phyloP scores from a whole-genome alignment of 2,113 vertebrate species.

The Pycnonotus jocosus region DNA sequence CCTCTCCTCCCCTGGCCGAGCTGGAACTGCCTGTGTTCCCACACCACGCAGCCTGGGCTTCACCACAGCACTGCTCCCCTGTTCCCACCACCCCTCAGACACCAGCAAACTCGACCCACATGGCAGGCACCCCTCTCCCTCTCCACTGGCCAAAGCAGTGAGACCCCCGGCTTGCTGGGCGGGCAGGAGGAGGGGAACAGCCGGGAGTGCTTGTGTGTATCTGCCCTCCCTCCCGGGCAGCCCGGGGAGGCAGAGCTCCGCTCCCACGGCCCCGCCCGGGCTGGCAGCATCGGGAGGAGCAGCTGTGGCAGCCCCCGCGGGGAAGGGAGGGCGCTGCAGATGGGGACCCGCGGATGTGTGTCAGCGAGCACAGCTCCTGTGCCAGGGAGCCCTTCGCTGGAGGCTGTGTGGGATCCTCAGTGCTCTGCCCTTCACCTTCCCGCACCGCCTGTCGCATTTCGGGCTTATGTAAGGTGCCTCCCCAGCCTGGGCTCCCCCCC shows the following conservation, averaged over 20 bases:
- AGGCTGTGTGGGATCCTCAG: not conserved
- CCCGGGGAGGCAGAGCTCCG: not conserved
- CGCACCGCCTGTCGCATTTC: not conserved
- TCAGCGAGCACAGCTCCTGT: not conserved
- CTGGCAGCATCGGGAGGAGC: not conserved
- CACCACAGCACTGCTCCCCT: not conserved
- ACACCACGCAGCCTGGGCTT: rapidly evolving
- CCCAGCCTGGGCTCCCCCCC: not conserved
- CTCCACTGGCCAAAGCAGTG: rapidly evolving
- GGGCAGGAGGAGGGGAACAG: not conserved
- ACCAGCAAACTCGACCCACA: not conserved
- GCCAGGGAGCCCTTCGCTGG: conserved; percentile 7
- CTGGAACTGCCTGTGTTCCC: rapidly evolving
- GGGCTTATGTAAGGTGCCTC: not conserved
- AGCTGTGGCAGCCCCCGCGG: not conserved
- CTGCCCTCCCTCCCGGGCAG: not conserved
- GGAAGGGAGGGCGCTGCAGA: not conserved
- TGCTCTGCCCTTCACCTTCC: not conserved
- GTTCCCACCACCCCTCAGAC: not conserved
- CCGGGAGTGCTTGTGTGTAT: rapidly evolving
- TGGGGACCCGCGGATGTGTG: not conserved
- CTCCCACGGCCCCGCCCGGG: not conserved
- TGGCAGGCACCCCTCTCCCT: not conserved
- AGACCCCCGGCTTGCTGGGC: not conserved
- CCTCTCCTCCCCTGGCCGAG: not conserved